Conservation (phyloP, 2,113 vertebrate species). For the Cyanoderma ruficeps region DNA sequence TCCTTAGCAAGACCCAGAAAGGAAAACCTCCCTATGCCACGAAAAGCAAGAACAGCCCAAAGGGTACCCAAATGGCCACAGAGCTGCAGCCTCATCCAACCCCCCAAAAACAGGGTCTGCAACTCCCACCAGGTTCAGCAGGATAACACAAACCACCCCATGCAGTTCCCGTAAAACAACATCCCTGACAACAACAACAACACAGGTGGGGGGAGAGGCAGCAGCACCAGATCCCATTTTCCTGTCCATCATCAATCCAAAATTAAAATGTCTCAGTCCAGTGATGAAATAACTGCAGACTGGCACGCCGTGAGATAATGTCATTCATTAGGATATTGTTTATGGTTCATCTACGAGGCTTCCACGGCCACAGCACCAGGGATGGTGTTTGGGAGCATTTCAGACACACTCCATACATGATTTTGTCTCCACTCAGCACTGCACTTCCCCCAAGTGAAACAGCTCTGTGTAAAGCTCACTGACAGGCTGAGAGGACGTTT, state of each 20-base stretch:
- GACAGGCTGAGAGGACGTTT: neutral
- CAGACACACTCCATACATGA: neutral
- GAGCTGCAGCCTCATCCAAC: neutral
- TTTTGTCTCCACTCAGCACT: neutral
- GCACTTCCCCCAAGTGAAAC: neutral
- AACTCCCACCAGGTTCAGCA: neutral
- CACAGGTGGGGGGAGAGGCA: neutral
- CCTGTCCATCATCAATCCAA: neutral
- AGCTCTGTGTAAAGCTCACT: neutral
- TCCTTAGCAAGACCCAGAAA: neutral
- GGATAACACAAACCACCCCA: neutral
- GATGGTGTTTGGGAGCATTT: neutral
- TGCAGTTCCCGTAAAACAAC: neutral
- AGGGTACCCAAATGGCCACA: neutral
- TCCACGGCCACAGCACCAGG: conserved; percentile 33
- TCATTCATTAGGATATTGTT: conserved; percentile 1
- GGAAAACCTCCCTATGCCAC: neutral
- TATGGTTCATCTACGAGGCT: neutral
- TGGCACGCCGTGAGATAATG: neutral
- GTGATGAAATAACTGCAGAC: neutral
- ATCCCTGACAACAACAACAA: neutral
- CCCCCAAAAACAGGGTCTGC: neutral
- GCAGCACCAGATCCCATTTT: neutral
- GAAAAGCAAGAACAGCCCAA: neutral
- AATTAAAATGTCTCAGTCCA: neutral